A percentile compares a stretch with the other conserved stretches of the same genome.
Conservation (phyloP, 2,113 vertebrate genomes). For the Telmatochromis sp. region DNA sequence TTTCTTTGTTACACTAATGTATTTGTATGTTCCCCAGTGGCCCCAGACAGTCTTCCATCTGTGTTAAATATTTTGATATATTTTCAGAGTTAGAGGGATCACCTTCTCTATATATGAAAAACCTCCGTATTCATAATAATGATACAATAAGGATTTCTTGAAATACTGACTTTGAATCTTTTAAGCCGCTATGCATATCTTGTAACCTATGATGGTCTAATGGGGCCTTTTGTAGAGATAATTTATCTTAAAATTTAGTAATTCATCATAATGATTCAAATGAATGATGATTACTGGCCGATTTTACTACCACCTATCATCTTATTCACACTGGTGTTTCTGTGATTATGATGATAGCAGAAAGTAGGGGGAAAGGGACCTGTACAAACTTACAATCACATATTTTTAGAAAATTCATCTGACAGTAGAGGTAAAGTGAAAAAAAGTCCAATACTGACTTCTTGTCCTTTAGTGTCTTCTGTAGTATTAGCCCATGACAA, state of each 20-base stretch:
- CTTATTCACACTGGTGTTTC: background rate
- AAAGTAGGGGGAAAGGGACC: background rate
- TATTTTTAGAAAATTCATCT: background rate
- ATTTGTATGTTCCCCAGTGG: background rate
- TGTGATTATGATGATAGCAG: background rate
- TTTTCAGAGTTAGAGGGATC: background rate
- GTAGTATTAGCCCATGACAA: background rate
- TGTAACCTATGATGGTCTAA: background rate
- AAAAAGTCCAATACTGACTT: background rate
- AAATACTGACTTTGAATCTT: background rate
- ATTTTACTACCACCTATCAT: background rate
- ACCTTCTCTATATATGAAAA: background rate
- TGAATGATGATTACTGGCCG: background rate
- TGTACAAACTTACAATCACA: background rate
- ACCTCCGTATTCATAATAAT: background rate
- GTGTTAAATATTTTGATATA: background rate
- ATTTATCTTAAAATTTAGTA: background rate
- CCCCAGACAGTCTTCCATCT: background rate
- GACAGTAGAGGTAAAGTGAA: background rate
- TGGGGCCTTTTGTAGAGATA: background rate
- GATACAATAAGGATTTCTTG: background rate
- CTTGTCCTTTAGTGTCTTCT: background rate
- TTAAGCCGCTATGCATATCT: background rate
- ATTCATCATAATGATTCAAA: background rate
- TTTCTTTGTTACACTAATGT: background rate